Evolutionary conservation across 2,888 invertebrate genomes (phyloP).

Genomic region (Plebejus argus): DNA sequence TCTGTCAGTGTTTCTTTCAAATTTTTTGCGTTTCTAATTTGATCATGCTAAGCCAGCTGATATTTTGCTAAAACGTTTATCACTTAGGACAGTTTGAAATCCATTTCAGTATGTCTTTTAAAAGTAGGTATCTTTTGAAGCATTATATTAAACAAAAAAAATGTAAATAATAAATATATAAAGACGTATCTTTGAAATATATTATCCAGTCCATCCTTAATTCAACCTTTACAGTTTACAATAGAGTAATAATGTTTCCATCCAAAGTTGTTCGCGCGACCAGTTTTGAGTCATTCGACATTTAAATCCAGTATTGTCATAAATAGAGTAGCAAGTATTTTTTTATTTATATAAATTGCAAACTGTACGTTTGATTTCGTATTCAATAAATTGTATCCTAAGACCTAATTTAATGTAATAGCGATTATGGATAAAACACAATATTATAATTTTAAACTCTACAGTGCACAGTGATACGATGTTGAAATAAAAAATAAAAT

Average conservation of each 20-base stretch:
- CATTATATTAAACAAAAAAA: not conserved
- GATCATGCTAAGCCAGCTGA: too few relatives aligned
- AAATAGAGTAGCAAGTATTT: not conserved
- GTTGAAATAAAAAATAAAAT: too few relatives aligned
- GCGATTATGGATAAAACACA: not conserved
- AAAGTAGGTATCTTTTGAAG: not conserved
- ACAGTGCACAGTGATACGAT: too few relatives aligned
- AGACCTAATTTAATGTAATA: not conserved
- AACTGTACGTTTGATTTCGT: not conserved
- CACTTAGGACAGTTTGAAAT: too few relatives aligned
- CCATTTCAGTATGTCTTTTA: too few relatives aligned
- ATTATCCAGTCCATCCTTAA: not conserved
- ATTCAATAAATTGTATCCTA: not conserved
- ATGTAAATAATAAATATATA: too few relatives aligned
- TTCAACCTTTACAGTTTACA: not conserved
- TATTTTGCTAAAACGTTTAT: too few relatives aligned
- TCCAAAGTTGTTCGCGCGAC: not conserved
- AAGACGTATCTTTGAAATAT: not conserved
- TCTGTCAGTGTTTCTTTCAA: too few relatives aligned
- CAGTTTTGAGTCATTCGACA: conserved; percentile 20
- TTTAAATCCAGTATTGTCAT: conserved; percentile 18
- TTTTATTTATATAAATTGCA: not conserved
- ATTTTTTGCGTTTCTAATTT: too few relatives aligned
- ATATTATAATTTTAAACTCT: too few relatives aligned
- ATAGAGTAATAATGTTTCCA: not conserved